These are phyloP conservation scores for Pitangus sulphuratus DNA, from an alignment of 2,797 vertebrate genomes.

Conservation along the genomic window DNA sequence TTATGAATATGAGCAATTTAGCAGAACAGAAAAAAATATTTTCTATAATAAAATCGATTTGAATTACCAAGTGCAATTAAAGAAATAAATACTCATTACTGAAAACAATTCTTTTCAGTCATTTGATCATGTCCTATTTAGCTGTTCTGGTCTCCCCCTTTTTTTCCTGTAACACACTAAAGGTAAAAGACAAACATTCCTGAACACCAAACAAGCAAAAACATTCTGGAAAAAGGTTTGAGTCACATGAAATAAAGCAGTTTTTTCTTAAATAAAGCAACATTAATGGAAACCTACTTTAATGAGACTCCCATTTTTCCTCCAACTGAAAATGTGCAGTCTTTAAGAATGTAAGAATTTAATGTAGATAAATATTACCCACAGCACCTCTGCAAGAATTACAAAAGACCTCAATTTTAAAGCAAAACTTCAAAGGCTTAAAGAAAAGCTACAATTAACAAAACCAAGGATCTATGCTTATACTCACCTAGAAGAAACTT, in stretches of 20 bases:
- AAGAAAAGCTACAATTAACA: background rate
- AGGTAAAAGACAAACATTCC: background rate
- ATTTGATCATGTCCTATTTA: background rate
- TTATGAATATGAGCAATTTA: background rate
- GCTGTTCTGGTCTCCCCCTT: background rate
- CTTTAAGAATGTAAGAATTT: background rate
- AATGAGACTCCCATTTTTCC: background rate
- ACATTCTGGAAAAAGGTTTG: background rate
- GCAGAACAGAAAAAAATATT: background rate
- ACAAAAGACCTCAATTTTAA: background rate
- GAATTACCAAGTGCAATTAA: constrained; percentile 68
- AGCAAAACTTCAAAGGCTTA: background rate
- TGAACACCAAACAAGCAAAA: background rate
- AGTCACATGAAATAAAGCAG: background rate
- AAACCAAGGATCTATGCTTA: background rate
- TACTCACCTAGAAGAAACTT: constrained; percentile 47
- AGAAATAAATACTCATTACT: constrained; percentile 27
- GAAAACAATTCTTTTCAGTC: background rate
- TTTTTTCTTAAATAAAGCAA: background rate
- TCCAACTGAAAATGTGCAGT: background rate
- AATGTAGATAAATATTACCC: background rate
- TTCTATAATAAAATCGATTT: background rate
- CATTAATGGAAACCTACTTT: background rate
- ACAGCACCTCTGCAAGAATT: background rate
- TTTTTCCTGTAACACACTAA: background rate